Conservation (phyloP, 2,113 vertebrate species). For the Chlorodrepanis virens region DNA sequence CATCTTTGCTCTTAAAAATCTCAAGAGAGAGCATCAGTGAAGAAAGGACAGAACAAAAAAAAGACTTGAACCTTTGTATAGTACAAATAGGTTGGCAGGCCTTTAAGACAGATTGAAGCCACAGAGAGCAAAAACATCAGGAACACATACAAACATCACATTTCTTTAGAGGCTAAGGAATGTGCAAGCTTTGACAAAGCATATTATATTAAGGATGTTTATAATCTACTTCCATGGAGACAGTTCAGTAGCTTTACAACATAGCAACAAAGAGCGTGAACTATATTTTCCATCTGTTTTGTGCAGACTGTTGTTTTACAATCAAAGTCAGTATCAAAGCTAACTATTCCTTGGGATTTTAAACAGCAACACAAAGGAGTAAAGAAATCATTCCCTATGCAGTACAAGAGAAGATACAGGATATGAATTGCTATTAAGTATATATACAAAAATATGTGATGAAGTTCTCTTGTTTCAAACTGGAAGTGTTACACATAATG, state of each 20-base stretch:
- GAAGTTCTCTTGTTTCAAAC: not conserved
- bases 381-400: not conserved
- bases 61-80: not conserved
- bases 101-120: not conserved
- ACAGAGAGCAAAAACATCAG: conserved; percentile 8
- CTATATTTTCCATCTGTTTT: conserved; percentile 49
- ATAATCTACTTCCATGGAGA: conserved; percentile 53
- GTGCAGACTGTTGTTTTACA: not conserved
- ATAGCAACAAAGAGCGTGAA: not conserved
- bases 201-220: conserved; percentile 46
- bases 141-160: conserved; percentile 32
- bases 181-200: conserved; percentile 33
- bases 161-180: conserved; percentile 46
- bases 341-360: not conserved
- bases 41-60: not conserved
- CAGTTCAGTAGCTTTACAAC: conserved; percentile 49
- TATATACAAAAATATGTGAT: not conserved
- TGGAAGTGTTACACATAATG: not conserved
- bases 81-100: not conserved
- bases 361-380: not conserved
- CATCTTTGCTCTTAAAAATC: not conserved
- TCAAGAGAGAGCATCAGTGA: not conserved
- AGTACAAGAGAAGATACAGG: not conserved
- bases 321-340: not conserved
- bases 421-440: not conserved